phyloP scores from a whole-genome alignment of 2,113 vertebrate genomes.

The Bufo bufo region DNA sequence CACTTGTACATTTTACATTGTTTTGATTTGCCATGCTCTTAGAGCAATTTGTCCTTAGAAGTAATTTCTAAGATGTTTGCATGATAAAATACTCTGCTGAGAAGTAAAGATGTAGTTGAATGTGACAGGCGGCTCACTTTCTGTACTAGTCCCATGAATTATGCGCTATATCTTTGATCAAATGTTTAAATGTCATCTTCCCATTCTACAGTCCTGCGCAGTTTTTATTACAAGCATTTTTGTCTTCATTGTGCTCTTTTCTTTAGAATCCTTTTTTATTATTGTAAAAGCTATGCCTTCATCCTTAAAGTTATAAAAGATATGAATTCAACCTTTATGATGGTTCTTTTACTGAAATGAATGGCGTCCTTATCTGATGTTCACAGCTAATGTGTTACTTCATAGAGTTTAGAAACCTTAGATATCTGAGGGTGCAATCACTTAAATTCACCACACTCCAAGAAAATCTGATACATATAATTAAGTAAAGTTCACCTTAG shows the following conservation, averaged over 20 bases:
- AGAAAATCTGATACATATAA: not conserved
- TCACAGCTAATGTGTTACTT: not conserved
- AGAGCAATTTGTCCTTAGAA: slow-evolving; percentile 18
- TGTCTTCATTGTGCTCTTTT: not conserved
- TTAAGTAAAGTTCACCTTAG: not conserved
- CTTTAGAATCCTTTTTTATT: not conserved
- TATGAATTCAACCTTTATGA: not conserved
- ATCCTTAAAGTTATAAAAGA: not conserved
- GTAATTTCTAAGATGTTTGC: slow-evolving; percentile 12
- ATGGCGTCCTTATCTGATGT: not conserved
- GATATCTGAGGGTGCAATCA: not conserved
- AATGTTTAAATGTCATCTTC: slow-evolving; percentile 21
- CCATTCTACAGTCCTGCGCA: not conserved
- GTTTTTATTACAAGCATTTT: not conserved
- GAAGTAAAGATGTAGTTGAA: slow-evolving; percentile 17
- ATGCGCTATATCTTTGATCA: slow-evolving; percentile 11
- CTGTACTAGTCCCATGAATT: not conserved
- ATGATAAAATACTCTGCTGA: slow-evolving; percentile 5
- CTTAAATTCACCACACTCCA: not conserved
- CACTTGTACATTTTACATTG: not conserved
- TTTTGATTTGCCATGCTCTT: slow-evolving; percentile 16
- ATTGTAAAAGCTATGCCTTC: not conserved
- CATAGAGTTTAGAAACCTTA: not conserved
- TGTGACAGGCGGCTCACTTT: slow-evolving; percentile 5
- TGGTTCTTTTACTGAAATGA: not conserved